Base-by-base conservation (phyloP, 2,113 vertebrate species). In the Struthidea cinerea region DNA sequence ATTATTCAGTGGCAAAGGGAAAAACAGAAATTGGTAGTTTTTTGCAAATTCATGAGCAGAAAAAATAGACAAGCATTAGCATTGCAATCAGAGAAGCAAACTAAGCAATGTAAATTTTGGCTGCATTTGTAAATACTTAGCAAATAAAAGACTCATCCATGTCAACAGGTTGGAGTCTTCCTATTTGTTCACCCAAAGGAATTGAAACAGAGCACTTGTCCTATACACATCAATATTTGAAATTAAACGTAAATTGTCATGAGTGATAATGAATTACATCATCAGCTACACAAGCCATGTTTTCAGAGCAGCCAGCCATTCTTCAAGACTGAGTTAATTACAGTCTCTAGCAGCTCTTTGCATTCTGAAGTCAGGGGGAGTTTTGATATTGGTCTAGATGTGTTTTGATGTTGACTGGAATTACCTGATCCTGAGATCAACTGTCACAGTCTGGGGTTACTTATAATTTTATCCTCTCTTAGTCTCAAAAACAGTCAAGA, bases 41-140 rank as follows among this genome's bases (percentile, higher is more conserved):
- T 70, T 30, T 60, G 33, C 42, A 86, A 90, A 94, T 90, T 92
- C n/a, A 49, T 42, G 28, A 85, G 71, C n/a, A 88, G 71, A 80
- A 83, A 83, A 90, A 92, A 42, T 49, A 93, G 92, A 24, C 46
- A 77, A 83, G 47, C 52, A 44, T 78, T 94, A 90, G 47, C 59
- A 85, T 55, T 84, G 64, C 21, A 77, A 71, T 93, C 60, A 78
- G 74, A 64, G 83, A 61, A 67, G 64, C 79, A 94, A 94, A 90
- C 70, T 80, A 68, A 85, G 46, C 61, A 78, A 76, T 73, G 52
- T 77, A 90, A 88, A 84, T 89, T 90, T 90, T 88, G 75, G 42
- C 63, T 84, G 39, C 46, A 57, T 86, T 90, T 95, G 37, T 93
- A 74, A 68, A 73, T 88, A 93, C 80, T 93, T 92, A 91, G 41